Evolutionary conservation across 1,140 invertebrate genomes (phyloP), one percentile per base, ranked within the genome.

Genomic region (Rhagoletis zephyria): DNA sequence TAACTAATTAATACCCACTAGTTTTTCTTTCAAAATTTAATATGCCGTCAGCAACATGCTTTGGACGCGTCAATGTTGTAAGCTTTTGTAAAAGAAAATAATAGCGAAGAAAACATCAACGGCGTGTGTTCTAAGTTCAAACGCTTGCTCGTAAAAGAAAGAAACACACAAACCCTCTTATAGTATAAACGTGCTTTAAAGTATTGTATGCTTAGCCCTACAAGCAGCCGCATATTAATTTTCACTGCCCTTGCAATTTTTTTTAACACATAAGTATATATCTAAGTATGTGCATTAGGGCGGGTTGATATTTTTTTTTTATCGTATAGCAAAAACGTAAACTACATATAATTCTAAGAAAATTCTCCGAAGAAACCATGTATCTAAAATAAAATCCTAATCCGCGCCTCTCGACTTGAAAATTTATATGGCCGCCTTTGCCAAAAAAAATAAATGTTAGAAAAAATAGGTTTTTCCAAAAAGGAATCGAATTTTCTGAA

Each of bases 151-250:
- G 9, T 7, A 56, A n/a, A 16, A 51, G 9, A 6, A 56, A n/a
- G 4, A 51, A 14, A 19, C 42, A 77, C 16, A 77, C 70, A 51
- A 19, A 77, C 42, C 30, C 4, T 0, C 74, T 1, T 12, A 70
- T 51, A 30, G 30, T 30, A 63, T 63, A 63, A 59, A 56, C 30
- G 56, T 56, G 74, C 16, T 30, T 12, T 40, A 30, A 30, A 67
- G 67, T 14, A 45, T 45, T 45, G 67, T 74, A 7, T 14, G 7
- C 42, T 74, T 74, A 48, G 67, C 5, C 40, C 10, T 7, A 2
- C 48, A 56, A 12, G 74, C 74, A 51, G 74, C 48, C 48, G 74
- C 74, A 81, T 81, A 56, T 81, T 81, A 81, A 81, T 81, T 67
- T 59, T 81, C 16, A 30, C 30, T 56, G 10, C 16, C 40, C 67